Evolutionary conservation across 1,140 invertebrate genomes (phyloP).

Genomic region (Pseudomyrmex flavicornis): DNA sequence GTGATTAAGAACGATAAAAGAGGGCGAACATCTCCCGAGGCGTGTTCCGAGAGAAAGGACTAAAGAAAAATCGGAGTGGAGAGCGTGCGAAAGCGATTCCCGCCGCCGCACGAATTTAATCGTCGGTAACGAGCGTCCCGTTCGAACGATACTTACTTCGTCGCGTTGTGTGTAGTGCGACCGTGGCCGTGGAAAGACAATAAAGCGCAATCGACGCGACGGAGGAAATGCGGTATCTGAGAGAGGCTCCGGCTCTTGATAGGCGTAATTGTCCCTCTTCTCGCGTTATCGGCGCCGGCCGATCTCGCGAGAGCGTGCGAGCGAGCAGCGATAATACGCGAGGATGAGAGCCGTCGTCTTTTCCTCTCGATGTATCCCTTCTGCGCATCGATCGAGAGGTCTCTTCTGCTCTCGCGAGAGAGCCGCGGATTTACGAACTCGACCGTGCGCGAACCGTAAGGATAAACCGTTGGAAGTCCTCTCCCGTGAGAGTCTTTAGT

Average conservation of each 20-base stretch:
- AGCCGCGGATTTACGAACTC: conserved; percentile 68
- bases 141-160: conserved; percentile 11
- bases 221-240: conserved; percentile 36
- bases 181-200: conserved; percentile 45
- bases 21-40: neutral
- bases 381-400: conserved; percentile 34
- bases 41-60: conserved; percentile 35
- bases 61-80: conserved; percentile 42
- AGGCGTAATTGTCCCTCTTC: conserved; percentile 73
- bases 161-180: neutral
- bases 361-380: conserved; percentile 3
- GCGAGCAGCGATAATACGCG: conserved; percentile 32
- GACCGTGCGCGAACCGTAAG: conserved; percentile 63
- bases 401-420: conserved; percentile 34
- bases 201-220: conserved; percentile 43
- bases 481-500: conserved; percentile 55
- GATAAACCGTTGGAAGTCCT: conserved; percentile 71
- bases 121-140: conserved; percentile 42
- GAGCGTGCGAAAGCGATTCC: conserved; percentile 68
- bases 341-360: conserved; percentile 41
- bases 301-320: conserved; percentile 63
- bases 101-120: conserved; percentile 38
- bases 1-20: conserved; percentile 34
- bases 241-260: conserved; percentile 17
- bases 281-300: conserved; percentile 63